phyloP scores from a whole-genome alignment of 2,113 vertebrate genomes.

The Vanacampus margaritifer region DNA sequence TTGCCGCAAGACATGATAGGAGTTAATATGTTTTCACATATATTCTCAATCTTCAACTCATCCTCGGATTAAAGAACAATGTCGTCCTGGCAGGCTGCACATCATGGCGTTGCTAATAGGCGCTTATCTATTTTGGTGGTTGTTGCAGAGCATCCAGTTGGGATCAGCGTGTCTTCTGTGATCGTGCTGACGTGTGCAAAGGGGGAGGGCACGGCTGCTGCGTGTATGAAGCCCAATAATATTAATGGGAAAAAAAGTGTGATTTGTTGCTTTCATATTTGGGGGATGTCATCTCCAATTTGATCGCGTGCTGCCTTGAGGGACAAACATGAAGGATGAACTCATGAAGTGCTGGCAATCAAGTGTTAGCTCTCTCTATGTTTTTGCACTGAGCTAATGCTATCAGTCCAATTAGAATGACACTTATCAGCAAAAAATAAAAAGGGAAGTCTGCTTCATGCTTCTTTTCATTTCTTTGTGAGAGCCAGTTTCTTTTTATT shows the following conservation, averaged over 20 bases:
- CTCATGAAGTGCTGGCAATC: constrained; percentile 76
- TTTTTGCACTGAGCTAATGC: constrained; percentile 40
- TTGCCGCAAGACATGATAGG: constrained; percentile 2
- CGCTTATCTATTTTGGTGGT: constrained; percentile 37
- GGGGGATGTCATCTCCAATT: constrained; percentile 75
- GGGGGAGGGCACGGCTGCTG: constrained; percentile 36
- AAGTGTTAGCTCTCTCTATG: constrained; percentile 62
- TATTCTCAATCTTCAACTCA: constrained; percentile 27
- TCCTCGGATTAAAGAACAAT: constrained; percentile 13
- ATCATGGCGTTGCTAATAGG: constrained; percentile 36
- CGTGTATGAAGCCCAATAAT: constrained; percentile 52
- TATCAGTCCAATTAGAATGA: constrained; percentile 10
- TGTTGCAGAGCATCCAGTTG: constrained; percentile 57
- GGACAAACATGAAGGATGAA: constrained; percentile 73
- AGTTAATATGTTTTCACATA: constrained; percentile 8
- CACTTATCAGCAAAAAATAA: constrained; percentile 31
- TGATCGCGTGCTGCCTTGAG: constrained; percentile 58
- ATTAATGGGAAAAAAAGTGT: constrained; percentile 67
- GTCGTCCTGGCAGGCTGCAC: constrained; percentile 7
- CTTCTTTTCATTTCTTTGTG: neutral
- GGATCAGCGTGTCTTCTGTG: constrained; percentile 64
- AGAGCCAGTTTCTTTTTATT: neutral
- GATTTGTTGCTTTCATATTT: constrained; percentile 80
- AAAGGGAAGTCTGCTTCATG: neutral
- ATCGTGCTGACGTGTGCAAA: constrained; percentile 74